Evolutionary conservation across 2,113 vertebrate species (phyloP).

Genomic region (Carollia perspicillata): DNA sequence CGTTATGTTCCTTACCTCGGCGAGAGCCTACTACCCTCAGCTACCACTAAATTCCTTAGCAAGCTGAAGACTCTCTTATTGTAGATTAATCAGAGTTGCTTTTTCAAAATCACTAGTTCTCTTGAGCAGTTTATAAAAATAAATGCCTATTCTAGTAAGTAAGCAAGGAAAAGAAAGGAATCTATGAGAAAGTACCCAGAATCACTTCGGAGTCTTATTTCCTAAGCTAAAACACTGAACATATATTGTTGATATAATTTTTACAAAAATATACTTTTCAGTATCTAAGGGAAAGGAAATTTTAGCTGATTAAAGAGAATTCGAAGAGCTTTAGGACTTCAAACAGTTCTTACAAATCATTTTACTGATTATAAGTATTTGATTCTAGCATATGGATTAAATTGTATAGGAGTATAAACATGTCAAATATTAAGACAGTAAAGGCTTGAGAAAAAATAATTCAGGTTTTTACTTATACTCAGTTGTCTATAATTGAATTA

Average conservation of each 20-base stretch:
- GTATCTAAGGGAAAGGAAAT: slow-evolving; percentile 32
- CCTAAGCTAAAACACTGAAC: slow-evolving; percentile 30
- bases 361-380: slow-evolving; percentile 58
- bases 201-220: slow-evolving; percentile 43
- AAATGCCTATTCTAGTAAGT: slow-evolving; percentile 11
- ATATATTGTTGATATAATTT: slow-evolving; percentile 49
- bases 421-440: slow-evolving; percentile 46
- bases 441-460: slow-evolving; percentile 42
- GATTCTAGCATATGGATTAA: slow-evolving; percentile 55
- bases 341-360: slow-evolving; percentile 60
- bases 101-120: slow-evolving; percentile 33
- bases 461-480: neutral
- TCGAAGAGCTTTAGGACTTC: slow-evolving; percentile 58
- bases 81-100: neutral
- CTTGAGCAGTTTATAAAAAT: neutral
- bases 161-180: slow-evolving; percentile 51
- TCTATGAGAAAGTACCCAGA: slow-evolving; percentile 29
- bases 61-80: slow-evolving; percentile 1
- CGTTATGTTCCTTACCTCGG: neutral
- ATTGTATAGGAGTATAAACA: slow-evolving; percentile 48
- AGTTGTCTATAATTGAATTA: slow-evolving; percentile 41
- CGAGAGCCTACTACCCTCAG: neutral
- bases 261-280: slow-evolving; percentile 33
- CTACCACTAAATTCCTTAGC: neutral
- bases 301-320: slow-evolving; percentile 58